phyloP scores from a whole-genome alignment of 2,113 vertebrate species.

The Peromyscus californicus region DNA sequence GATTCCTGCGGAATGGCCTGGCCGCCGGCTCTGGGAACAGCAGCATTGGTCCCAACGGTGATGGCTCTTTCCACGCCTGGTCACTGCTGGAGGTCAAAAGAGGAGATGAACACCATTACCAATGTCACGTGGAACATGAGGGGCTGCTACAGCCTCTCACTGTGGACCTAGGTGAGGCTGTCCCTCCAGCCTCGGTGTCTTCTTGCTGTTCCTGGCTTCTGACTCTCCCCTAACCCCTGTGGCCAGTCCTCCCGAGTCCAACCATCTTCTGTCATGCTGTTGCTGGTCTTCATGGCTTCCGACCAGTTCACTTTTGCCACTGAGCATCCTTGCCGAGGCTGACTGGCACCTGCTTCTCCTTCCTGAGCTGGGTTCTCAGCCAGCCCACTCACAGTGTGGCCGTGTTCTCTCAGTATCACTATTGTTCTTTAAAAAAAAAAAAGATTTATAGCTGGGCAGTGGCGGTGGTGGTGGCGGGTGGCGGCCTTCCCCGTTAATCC shows the following conservation, averaged over 20 bases:
- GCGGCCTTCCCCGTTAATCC: not conserved
- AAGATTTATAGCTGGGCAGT: not conserved
- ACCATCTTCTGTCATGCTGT: not conserved
- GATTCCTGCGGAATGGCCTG: conserved; percentile 58
- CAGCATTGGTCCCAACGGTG: conserved; percentile 62
- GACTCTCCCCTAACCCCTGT: not conserved
- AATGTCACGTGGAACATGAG: conserved; percentile 65
- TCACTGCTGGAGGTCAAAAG: conserved; percentile 33
- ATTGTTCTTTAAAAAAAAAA: not conserved
- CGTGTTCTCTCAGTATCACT: not conserved
- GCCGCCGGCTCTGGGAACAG: not conserved
- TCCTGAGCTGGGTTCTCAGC: not conserved
- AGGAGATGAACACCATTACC: conserved; percentile 71
- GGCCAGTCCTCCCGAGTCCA: not conserved
- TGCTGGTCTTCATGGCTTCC: not conserved
- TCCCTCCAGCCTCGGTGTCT: no score
- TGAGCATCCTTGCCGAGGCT: not conserved
- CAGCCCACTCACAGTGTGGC: not conserved
- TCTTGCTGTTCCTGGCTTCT: not conserved
- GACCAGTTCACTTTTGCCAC: not conserved
- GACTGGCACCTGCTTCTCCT: not conserved
- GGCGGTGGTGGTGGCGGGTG: no score
- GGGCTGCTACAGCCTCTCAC: conserved; percentile 64
- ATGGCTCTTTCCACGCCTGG: conserved; percentile 78
- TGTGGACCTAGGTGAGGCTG: conserved; percentile 72